phyloP scores from a whole-genome alignment of 2,113 vertebrate species.

The Cyphomyrus plagiostoma region DNA sequence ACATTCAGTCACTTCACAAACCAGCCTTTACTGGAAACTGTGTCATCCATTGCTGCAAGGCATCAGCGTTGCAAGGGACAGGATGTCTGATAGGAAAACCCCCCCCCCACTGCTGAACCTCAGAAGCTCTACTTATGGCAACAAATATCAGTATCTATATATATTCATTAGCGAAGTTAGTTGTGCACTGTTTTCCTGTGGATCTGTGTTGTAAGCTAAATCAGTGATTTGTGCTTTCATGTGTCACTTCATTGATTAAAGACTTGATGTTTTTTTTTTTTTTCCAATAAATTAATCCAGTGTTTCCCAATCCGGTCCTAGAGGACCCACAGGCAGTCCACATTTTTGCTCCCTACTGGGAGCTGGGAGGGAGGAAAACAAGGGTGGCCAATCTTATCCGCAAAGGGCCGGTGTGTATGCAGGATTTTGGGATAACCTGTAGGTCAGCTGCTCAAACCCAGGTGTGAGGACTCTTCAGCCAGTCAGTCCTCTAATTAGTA shows the following conservation, averaged over 20 bases:
- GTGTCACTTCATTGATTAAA: not conserved
- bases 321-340: too few relatives aligned
- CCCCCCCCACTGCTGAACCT: not conserved
- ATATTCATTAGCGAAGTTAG: not conserved
- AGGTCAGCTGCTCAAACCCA: too few relatives aligned
- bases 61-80: too few relatives aligned
- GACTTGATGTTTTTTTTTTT: not conserved
- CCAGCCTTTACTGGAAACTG: constrained; percentile 4
- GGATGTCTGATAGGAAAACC: not conserved
- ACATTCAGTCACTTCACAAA: not conserved
- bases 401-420: too few relatives aligned
- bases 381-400: too few relatives aligned
- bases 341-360: too few relatives aligned
- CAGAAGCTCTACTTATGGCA: not conserved
- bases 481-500: too few relatives aligned
- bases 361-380: too few relatives aligned
- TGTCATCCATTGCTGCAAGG: not conserved
- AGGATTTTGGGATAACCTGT: too few relatives aligned
- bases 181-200: not conserved
- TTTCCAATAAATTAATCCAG: not conserved
- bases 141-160: not conserved
- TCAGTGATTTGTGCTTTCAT: not conserved
- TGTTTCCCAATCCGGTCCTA: too few relatives aligned
- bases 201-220: not conserved
- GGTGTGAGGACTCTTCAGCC: too few relatives aligned